Conservation (phyloP, 2,888 invertebrate genomes). For the Andricus curvator region DNA sequence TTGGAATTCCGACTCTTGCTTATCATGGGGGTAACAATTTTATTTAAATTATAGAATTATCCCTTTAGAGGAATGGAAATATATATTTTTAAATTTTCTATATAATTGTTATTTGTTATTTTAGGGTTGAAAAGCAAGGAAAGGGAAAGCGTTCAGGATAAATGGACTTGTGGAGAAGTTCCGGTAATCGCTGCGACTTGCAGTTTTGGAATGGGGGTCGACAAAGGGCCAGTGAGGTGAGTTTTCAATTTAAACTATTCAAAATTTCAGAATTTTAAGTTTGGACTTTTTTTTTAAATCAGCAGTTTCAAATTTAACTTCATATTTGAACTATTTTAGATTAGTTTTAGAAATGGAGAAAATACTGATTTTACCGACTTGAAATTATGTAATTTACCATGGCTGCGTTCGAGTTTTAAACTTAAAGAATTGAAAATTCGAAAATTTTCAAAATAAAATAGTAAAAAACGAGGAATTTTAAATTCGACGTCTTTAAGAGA, state of each 20-base stretch:
- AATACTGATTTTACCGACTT: too few species aligned
- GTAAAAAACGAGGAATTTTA: too few species aligned
- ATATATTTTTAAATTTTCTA: background rate
- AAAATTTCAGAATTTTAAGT: background rate
- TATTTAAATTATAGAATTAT: conserved; percentile 4
- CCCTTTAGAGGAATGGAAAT: conserved; percentile 11
- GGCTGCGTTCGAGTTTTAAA: too few species aligned
- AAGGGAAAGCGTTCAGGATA: conserved; percentile 89
- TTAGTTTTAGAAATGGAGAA: too few species aligned
- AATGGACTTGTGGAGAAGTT: conserved; percentile 94
- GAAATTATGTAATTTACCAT: too few species aligned
- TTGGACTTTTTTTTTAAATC: background rate
- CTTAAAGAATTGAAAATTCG: too few species aligned
- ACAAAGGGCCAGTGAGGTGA: conserved; percentile 94
- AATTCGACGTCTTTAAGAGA: too few species aligned
- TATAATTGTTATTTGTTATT: conserved; percentile 41
- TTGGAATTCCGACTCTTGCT: conserved; percentile 88
- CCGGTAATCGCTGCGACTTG: conserved; percentile 97
- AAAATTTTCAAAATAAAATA: too few species aligned
- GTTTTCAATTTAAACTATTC: conserved; percentile 24
- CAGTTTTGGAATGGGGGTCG: conserved; percentile 99
- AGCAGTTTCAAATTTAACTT: background rate
- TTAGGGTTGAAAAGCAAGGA: conserved; percentile 86
- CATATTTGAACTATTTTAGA: too few species aligned
- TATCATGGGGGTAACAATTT: conserved; percentile 90